These are phyloP conservation scores for Cyclina sinensis DNA, from an alignment of 1,140 invertebrate species.

Conservation along the genomic window DNA sequence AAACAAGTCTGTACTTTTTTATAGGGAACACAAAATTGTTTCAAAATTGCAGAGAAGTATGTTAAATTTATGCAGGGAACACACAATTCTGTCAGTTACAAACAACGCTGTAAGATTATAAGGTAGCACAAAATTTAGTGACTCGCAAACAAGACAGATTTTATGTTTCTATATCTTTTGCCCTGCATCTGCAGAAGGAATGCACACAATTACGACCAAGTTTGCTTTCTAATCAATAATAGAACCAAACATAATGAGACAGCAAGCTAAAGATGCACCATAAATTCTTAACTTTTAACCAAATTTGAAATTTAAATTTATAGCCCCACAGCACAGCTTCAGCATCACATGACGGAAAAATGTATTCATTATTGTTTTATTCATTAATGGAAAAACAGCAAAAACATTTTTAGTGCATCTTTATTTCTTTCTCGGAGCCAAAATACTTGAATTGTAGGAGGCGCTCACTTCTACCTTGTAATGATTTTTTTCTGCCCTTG, in stretches of 20 bases:
- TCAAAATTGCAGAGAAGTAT: no score
- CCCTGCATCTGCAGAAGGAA: slow-evolving; percentile 14
- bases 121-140: not conserved
- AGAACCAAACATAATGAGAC: slow-evolving; percentile 32
- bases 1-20: no score
- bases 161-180: not conserved
- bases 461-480: not conserved
- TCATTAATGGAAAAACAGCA: slow-evolving; percentile 53
- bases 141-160: not conserved
- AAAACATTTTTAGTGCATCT: slow-evolving; percentile 38
- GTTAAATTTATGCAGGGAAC: no score
- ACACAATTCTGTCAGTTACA: no score
- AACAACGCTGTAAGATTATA: no score
- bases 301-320: slow-evolving; percentile 67
- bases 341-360: slow-evolving; percentile 35
- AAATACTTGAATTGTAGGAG: not conserved
- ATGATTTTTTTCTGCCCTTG: not conserved
- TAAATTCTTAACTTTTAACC: slow-evolving; percentile 64
- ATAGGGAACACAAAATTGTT: no score
- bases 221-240: slow-evolving; percentile 41
- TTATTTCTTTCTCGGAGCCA: slow-evolving; percentile 51
- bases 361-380: slow-evolving; percentile 61
- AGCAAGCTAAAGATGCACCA: not conserved
- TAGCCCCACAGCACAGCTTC: slow-evolving; percentile 19
- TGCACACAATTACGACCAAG: slow-evolving; percentile 36